Percentiles rank a stretch among this genome's conserved stretches.
Conservation (phyloP, 2,797 vertebrate species). For the Menidia menidia region DNA sequence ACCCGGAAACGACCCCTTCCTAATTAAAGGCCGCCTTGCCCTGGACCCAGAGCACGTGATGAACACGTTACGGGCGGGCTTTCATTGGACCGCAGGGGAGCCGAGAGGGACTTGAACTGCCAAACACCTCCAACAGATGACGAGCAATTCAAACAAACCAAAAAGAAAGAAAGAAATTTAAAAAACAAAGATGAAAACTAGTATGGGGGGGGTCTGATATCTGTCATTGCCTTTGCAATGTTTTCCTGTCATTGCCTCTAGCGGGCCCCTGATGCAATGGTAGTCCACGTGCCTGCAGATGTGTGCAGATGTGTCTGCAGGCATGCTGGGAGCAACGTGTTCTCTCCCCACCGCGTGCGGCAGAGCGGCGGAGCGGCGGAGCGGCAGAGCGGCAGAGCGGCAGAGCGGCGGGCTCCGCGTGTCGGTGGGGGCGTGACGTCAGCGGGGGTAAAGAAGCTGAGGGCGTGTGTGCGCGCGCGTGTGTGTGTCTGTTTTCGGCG, state of each 20-base stretch:
- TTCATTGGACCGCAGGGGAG: conserved; percentile 42
- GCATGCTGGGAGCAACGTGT: conserved; percentile 15
- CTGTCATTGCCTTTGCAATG: neutral
- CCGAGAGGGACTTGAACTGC: conserved; percentile 34
- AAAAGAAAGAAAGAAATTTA: conserved; percentile 10
- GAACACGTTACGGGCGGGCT: conserved; percentile 62
- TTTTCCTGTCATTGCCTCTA: neutral
- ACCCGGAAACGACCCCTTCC: conserved; percentile 62
- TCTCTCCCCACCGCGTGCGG: neutral
- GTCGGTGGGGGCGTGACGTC: conserved; percentile 57
- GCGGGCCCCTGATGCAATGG: neutral
- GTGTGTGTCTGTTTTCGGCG: conserved; percentile 29
- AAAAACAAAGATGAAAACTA: too few species aligned
- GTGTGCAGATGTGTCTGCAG: neutral
- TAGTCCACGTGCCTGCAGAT: neutral
- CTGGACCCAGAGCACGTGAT: conserved; percentile 64
- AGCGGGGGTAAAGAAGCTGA: conserved; percentile 47
- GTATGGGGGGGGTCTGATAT: too few species aligned
- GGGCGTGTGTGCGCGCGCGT: neutral
- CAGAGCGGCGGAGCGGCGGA: conserved; percentile 24
- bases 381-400: conserved; percentile 39
- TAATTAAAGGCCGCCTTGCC: conserved; percentile 70
- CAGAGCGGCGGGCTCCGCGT: conserved; percentile 31
- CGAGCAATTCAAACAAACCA: neutral
- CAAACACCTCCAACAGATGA: conserved; percentile 13